phyloP scores from a whole-genome alignment of 2,797 vertebrate genomes.

The Botia kubotai region DNA sequence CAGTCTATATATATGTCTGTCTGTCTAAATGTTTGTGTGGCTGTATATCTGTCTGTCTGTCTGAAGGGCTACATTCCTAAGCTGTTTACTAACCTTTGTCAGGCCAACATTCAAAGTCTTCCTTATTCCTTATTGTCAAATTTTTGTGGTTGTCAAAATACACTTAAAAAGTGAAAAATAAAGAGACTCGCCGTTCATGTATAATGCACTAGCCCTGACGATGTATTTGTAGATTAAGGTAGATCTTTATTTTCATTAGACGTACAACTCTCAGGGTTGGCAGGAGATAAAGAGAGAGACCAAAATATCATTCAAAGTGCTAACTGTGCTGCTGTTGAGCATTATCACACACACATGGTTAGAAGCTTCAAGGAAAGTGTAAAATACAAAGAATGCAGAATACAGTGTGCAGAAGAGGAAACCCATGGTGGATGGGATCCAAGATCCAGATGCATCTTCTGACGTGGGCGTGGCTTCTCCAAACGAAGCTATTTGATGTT shows the following conservation, averaged over 20 bases:
- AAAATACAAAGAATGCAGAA: conserved; percentile 1
- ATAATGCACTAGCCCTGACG: neutral
- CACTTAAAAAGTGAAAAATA: neutral
- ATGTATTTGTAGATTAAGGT: conserved; percentile 6
- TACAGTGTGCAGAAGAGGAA: neutral
- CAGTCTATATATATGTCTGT: too few relatives aligned
- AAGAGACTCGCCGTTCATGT: conserved; percentile 11
- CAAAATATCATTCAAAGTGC: neutral
- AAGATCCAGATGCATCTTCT: conserved; percentile 10
- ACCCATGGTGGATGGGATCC: neutral
- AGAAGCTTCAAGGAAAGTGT: neutral
- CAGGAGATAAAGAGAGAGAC: neutral
- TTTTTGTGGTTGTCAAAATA: neutral
- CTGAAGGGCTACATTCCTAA: neutral
- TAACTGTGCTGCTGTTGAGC: conserved; percentile 3
- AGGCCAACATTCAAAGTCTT: neutral
- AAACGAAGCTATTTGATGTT: conserved; percentile 4
- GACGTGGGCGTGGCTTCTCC: neutral
- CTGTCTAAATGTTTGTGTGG: neutral
- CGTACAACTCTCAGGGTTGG: neutral
- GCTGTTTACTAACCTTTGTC: neutral
- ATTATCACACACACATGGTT: conserved; percentile 13
- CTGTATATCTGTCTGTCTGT: neutral
- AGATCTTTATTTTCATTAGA: conserved; percentile 28
- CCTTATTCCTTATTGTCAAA: neutral